Evolutionary conservation across 1,140 invertebrate species (phyloP), one percentile per base, ranked within the genome.

Genomic region (Trachelipus rathkii): DNA sequence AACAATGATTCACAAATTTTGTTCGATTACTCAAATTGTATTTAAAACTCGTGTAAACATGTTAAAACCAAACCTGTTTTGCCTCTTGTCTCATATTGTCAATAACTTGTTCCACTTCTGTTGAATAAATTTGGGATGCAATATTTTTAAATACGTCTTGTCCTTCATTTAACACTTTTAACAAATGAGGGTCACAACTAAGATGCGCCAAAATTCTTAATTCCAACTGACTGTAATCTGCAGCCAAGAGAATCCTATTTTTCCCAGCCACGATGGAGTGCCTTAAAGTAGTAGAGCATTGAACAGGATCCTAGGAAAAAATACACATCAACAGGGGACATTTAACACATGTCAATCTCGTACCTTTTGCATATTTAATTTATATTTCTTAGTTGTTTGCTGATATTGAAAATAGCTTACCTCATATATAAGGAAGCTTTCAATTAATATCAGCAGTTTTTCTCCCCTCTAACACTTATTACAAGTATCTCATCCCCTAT

Each of bases 141-240:
- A 98, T 94, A 68, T 88, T 89, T 82, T 89, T 92, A 82, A 98
- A 98, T 69, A 98, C 89, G 87, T 98, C 96, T 7, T 89, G 89
- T 73, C 89, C 87, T 46, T 78, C 45, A 69, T 89, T 89, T 85
- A 98, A 89, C 66, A 93, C 90, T 46, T 86, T 84, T 43, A 89
- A 86, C 11, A 98, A 85, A 45, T 88, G 87, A n/a, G 84, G 72
- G 86, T 99, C 97, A 80, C 89, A 84, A 11, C 93, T 94, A 78
- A 97, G 89, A 85, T 98, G 95, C 21, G 96, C 93, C 79, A 99
- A 87, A 77, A 99, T 90, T 80, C 97, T 87, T 82, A 99, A 88
- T 86, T 99, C 97, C 71, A 99, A 85, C 85, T 99, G 97, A 83
- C 93, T 96, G 85, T 96, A 99, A 86, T 99, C 97, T 0, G 95